Conservation (phyloP, 1,140 invertebrate species). For the Brachionus plicatilis region DNA sequence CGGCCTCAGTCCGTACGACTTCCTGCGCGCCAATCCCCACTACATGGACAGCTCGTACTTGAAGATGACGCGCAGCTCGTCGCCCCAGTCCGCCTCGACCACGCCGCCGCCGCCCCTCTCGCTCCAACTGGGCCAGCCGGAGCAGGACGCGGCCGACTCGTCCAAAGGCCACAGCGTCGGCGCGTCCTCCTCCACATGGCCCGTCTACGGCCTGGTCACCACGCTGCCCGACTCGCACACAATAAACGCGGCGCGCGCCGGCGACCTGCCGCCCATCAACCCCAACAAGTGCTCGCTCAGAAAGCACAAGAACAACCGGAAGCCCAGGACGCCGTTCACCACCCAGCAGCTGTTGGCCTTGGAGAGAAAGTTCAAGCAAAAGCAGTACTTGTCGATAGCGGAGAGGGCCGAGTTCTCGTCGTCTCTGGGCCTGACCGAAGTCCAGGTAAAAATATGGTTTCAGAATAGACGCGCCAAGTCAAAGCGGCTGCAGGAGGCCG, state of each 20-base stretch:
- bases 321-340: slow-evolving; percentile 86
- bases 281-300: slow-evolving; percentile 27
- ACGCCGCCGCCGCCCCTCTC: neutral
- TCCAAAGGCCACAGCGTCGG: neutral
- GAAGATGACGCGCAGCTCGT: neutral
- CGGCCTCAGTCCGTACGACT: neutral
- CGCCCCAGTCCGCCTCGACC: neutral
- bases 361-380: slow-evolving; percentile 90
- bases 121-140: too few species aligned
- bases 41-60: neutral
- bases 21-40: neutral
- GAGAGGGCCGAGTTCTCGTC: slow-evolving; percentile 90
- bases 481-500: slow-evolving; percentile 64
- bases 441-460: slow-evolving; percentile 92
- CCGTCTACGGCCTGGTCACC: neutral
- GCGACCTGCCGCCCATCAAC: slow-evolving; percentile 37
- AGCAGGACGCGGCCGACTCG: neutral
- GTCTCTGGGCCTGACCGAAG: slow-evolving; percentile 81
- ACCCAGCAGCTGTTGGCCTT: slow-evolving; percentile 88
- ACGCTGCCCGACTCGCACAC: slow-evolving; percentile 21
- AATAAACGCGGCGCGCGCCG: slow-evolving; percentile 7
- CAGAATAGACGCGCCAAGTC: slow-evolving; percentile 95
- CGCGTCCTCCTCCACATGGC: neutral
- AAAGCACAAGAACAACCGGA: slow-evolving; percentile 54
- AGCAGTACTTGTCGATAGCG: slow-evolving; percentile 90